Evolutionary conservation across 1,140 invertebrate species (phyloP), one percentile per base, ranked within the genome.

Genomic region (Ips nitidus): DNA sequence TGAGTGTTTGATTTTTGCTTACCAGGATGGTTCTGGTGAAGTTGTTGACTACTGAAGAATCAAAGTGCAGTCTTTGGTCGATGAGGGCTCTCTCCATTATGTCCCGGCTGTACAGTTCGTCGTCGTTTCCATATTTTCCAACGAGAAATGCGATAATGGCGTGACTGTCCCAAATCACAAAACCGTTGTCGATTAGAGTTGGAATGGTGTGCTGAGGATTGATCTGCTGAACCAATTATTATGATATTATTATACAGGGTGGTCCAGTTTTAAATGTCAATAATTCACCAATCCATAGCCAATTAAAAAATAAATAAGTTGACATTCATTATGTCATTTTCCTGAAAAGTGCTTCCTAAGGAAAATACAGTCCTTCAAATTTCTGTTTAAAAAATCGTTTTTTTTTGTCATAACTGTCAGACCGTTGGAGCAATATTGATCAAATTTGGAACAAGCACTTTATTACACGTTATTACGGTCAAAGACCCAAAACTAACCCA

Each of bases 181-280:
- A 88, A 39, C 85, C 89, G 71, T 85, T 83, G 70, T 89, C 88
- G 74, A 88, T 86, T 66, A 90, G 79, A 1, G 87, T 88, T 5
- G 90, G 89, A 68, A 91, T 83, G 1, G 87, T 88, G 66, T 90
- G 89, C 76, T 89, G 86, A 6, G 88, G 87, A 80, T 90, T 91
- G 50, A 86, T 78, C 83, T 82, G 72, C 50, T 77, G 73, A 69
- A 67, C 45, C 43, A 72, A 5, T 2, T 3, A 43, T 66, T 36
- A 38, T 41, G 38, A 61, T 22, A 22, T 22, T 22, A 22, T 22
- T 22, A 22, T 22, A 22, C n/a, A n/a, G n/a, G n/a, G n/a, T n/a
- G n/a, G n/a, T n/a, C n/a, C n/a, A n/a, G n/a, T n/a, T n/a, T n/a
- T n/a, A n/a, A n/a, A n/a, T n/a, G n/a, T n/a, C n/a, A n/a, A n/a